These are phyloP conservation scores for Brachyopa scutellaris DNA, from an alignment of 2,888 invertebrate species.

Conservation along the genomic window DNA sequence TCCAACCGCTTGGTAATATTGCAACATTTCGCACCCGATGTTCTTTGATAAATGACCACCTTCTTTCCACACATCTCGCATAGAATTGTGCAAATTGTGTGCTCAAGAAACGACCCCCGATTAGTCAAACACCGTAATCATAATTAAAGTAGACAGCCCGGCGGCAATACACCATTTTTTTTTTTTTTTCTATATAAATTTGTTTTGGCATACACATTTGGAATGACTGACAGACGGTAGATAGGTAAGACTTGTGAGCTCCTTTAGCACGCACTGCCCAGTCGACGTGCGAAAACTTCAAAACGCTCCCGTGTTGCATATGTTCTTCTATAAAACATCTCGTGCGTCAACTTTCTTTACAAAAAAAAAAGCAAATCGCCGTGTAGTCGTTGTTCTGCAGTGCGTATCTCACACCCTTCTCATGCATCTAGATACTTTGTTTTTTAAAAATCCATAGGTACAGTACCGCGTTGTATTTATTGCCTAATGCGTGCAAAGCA, in stretches of 20 bases:
- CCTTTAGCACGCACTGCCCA: constrained; percentile 39
- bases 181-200: constrained; percentile 31
- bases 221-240: constrained; percentile 1
- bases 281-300: constrained; percentile 60
- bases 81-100: too few species aligned
- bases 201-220: constrained; percentile 32
- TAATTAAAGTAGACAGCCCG: constrained; percentile 62
- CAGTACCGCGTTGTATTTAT: constrained; percentile 48
- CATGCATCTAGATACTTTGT: constrained; percentile 20
- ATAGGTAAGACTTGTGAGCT: neutral
- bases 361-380: neutral
- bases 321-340: constrained; percentile 8
- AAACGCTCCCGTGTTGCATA: constrained; percentile 34
- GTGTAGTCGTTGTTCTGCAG: constrained; percentile 32
- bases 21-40: constrained; percentile 15
- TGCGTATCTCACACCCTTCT: constrained; percentile 41
- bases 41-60: constrained; percentile 10
- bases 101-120: constrained; percentile 17
- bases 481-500: constrained; percentile 63
- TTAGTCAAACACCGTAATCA: constrained; percentile 48
- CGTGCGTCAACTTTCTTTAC: constrained; percentile 14
- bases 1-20: constrained; percentile 7
- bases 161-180: constrained; percentile 28
- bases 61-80: constrained; percentile 31
- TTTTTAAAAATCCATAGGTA: constrained; percentile 1